These are phyloP conservation scores for Leucoraja erinaceus DNA, from an alignment of 2,113 vertebrate genomes.

Conservation along the genomic window DNA sequence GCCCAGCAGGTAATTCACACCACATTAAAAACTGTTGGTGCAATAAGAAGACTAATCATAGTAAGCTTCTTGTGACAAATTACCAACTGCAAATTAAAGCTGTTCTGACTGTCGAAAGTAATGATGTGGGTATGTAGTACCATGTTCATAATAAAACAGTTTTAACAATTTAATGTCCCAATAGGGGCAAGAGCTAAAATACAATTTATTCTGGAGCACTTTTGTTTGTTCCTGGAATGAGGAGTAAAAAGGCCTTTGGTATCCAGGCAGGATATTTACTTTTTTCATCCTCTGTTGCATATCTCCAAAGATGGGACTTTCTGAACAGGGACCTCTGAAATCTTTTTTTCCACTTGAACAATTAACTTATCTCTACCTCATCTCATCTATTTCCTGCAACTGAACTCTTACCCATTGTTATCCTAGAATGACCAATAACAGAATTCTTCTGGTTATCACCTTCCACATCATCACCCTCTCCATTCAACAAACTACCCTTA, in stretches of 20 bases:
- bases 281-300: neutral
- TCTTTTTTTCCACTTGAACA: too few species aligned
- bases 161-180: conserved; percentile 43
- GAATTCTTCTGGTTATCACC: too few species aligned
- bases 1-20: conserved; percentile 94
- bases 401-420: too few species aligned
- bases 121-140: conserved; percentile 22
- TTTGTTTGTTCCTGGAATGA: neutral
- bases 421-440: too few species aligned
- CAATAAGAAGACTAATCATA: conserved; percentile 85
- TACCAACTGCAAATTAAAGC: conserved; percentile 95
- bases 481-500: too few species aligned
- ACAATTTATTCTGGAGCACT: conserved; percentile 43
- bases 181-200: conserved; percentile 52
- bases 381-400: too few species aligned
- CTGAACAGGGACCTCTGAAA: too few species aligned
- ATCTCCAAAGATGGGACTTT: too few species aligned
- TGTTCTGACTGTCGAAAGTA: conserved; percentile 49
- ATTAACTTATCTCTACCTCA: too few species aligned
- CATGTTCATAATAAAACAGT: conserved; percentile 52
- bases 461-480: too few species aligned
- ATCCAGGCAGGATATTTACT: neutral
- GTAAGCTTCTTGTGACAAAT: conserved; percentile 86
- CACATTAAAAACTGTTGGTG: conserved; percentile 90
- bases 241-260: neutral